Base-by-base conservation (phyloP, 2,888 invertebrate genomes). In the Sarcophaga variegata region DNA sequence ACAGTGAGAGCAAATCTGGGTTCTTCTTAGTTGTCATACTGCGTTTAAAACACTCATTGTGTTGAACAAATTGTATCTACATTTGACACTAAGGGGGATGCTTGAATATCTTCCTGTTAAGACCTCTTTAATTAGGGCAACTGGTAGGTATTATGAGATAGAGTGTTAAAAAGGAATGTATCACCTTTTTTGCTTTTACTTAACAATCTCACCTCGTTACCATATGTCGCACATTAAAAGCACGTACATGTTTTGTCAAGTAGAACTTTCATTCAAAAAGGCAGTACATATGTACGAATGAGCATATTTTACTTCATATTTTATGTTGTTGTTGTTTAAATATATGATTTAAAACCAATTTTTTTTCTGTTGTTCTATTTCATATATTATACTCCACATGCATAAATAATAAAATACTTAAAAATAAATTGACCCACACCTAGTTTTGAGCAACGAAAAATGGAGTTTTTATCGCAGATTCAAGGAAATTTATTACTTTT, bases 371-470 rank as follows among this genome's bases (percentile, higher is more conserved):
- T n/a, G n/a, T n/a, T n/a, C n/a, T n/a, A n/a, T n/a, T n/a, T n/a
- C n/a, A n/a, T n/a, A n/a, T n/a, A n/a, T n/a, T n/a, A n/a, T n/a
- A n/a, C n/a, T n/a, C n/a, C n/a, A n/a, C n/a, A n/a, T n/a, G n/a
- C 11, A 45, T 59, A 72, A 37, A 72, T 66, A 62, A 71, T 75
- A 81, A 83, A 78, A 67, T 74, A 78, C 72, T 83, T 78, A 72
- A 63, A 78, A 66, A 77, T 37, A 85, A 79, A 86, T 76, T 86
- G 86, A 86, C 83, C 86, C 86, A 86, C 86, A 86, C 86, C 86
- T 86, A 83, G 79, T 79, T 86, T 83, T 67, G 17, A 63, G 54
- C 22, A 70, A 71, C 17, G 1, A 12, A 49, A 22, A 11, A 47
- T 47, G 5, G 17, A 63, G 37, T 37, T 37, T 37, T 37, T 37